A percentile compares a stretch with the other conserved stretches of the same genome.
Conservation (phyloP, 2,113 vertebrate genomes). For the Ailurus styani region DNA sequence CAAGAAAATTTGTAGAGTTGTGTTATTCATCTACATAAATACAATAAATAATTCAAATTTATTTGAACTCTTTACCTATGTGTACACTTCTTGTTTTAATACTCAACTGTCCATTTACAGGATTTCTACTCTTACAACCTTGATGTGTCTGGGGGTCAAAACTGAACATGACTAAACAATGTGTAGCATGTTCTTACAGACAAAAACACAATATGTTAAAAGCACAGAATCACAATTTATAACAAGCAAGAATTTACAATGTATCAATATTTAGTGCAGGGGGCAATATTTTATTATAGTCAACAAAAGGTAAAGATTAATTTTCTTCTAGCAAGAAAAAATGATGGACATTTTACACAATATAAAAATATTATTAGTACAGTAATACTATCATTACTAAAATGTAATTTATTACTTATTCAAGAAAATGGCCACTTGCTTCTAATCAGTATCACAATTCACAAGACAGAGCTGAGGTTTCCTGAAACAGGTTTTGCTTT, state of each 20-base stretch:
- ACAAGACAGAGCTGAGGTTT: conserved; percentile 8
- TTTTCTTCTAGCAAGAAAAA: conserved; percentile 24
- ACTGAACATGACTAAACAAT: background rate
- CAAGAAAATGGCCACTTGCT: conserved; percentile 12
- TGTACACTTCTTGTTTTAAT: background rate
- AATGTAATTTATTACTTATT: conserved; percentile 21
- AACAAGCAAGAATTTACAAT: background rate
- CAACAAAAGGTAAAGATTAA: background rate
- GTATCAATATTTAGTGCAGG: background rate
- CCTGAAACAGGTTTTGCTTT: background rate
- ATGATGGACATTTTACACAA: background rate
- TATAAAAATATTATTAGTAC: background rate
- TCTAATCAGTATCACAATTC: background rate
- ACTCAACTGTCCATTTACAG: background rate
- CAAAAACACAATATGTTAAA: background rate
- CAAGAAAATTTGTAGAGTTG: conserved; percentile 40
- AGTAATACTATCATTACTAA: background rate
- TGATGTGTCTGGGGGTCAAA: background rate
- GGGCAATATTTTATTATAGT: background rate
- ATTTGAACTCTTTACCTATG: conserved; percentile 13
- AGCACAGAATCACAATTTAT: background rate
- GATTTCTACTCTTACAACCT: background rate
- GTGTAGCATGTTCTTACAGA: background rate
- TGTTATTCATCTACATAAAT: conserved; percentile 18
- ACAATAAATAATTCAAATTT: background rate